Conservation (phyloP, 1,140 invertebrate species). For the Phthorimaea operculella region DNA sequence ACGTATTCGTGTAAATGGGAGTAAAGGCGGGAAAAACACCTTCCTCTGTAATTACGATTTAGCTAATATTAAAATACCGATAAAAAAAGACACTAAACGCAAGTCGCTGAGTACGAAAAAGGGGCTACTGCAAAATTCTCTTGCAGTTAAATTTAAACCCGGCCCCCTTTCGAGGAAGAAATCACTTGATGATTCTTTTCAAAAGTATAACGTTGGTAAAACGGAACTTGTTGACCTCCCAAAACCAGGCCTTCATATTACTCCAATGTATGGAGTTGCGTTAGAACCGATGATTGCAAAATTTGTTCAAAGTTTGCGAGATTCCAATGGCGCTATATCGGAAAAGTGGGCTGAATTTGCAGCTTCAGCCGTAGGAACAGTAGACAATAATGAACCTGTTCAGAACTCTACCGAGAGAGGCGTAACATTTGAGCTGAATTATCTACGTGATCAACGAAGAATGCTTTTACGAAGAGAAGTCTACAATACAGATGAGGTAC, state of each 20-base stretch:
- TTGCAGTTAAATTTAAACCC: constrained; percentile 52
- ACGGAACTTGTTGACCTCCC: constrained; percentile 41
- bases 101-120: constrained; percentile 22
- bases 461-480: constrained; percentile 38
- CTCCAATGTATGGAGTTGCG: constrained; percentile 33
- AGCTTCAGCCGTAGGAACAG: constrained; percentile 36
- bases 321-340: constrained; percentile 37
- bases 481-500: too few species aligned
- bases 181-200: constrained; percentile 46
- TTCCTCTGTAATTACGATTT: constrained; percentile 44
- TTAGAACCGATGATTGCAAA: constrained; percentile 35
- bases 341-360: constrained; percentile 55
- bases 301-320: constrained; percentile 36
- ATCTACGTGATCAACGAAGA: constrained; percentile 41
- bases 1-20: constrained; percentile 47
- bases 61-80: constrained; percentile 16
- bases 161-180: constrained; percentile 49
- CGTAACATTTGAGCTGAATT: constrained; percentile 45
- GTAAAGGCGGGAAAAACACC: constrained; percentile 45
- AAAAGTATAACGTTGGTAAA: constrained; percentile 47
- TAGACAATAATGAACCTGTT: constrained; percentile 22
- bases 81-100: constrained; percentile 21
- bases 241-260: constrained; percentile 37
- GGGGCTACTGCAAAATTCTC: constrained; percentile 38
- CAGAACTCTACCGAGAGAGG: constrained; percentile 21